These are phyloP conservation scores for Dendropsophus ebraccatus DNA, from an alignment of 2,113 vertebrate species.

Conservation along the genomic window DNA sequence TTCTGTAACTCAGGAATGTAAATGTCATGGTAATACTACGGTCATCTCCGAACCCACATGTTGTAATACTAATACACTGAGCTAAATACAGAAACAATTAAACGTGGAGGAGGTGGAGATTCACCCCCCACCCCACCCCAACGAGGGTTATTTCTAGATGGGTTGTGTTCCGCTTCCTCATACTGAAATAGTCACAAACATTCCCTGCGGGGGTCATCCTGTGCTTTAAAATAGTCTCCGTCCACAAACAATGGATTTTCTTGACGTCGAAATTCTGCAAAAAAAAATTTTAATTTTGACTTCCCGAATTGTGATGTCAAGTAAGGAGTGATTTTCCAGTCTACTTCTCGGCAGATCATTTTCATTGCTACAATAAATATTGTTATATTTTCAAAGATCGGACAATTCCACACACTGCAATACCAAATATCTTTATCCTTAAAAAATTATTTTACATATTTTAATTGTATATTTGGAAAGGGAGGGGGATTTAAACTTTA, in stretches of 20 bases:
- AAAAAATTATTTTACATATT: too few relatives aligned
- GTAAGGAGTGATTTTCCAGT: background rate
- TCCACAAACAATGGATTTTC: background rate
- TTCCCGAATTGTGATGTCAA: background rate
- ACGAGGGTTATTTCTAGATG: background rate
- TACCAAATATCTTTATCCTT: too few relatives aligned
- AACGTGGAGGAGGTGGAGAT: background rate
- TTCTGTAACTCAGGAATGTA: background rate
- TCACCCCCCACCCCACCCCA: background rate
- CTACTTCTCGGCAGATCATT: background rate
- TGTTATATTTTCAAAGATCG: too few relatives aligned
- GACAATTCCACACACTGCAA: too few relatives aligned
- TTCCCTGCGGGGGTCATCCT: background rate
- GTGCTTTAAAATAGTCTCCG: background rate
- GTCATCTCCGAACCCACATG: background rate
- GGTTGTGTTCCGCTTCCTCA: background rate
- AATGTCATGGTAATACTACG: background rate
- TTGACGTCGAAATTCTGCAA: background rate
- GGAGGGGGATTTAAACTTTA: too few relatives aligned
- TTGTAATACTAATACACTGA: background rate
- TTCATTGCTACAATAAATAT: too few relatives aligned
- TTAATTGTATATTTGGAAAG: too few relatives aligned
- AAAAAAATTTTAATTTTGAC: background rate
- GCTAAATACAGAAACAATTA: background rate
- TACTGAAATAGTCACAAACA: slow-evolving; percentile 1